phyloP scores from a whole-genome alignment of 2,797 vertebrate genomes.

The Eidolon dupreanum region DNA sequence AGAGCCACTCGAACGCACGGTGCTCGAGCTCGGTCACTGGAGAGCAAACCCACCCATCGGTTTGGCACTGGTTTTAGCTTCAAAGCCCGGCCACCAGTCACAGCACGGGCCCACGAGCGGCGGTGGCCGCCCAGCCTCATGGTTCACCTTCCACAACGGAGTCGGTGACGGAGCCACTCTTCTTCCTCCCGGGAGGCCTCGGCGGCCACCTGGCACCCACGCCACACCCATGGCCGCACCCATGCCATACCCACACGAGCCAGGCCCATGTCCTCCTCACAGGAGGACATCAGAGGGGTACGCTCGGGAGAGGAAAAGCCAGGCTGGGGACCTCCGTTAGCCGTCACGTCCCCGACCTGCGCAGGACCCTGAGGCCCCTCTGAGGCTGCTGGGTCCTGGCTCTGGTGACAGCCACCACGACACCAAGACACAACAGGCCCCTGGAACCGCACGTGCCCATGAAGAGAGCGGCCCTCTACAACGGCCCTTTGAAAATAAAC shows the following conservation, averaged over 20 bases:
- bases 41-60: neutral
- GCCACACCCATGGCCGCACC: neutral
- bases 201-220: constrained; percentile 32
- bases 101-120: constrained; percentile 49
- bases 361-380: neutral
- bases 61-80: neutral
- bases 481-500: neutral
- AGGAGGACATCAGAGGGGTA: fast-evolving
- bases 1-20: neutral
- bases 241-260: neutral
- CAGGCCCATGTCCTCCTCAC: neutral
- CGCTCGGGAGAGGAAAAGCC: neutral
- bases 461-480: neutral
- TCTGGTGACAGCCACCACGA: neutral
- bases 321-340: neutral
- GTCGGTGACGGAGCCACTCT: constrained; percentile 67
- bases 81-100: constrained; percentile 31
- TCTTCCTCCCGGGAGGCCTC: constrained; percentile 73
- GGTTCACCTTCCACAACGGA: constrained; percentile 76
- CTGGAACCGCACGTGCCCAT: neutral
- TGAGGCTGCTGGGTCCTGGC: neutral
- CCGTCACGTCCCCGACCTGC: neutral
- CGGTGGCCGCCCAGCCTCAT: constrained; percentile 60
- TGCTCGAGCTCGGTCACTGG: neutral
- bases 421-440: neutral